phyloP scores from a whole-genome alignment of 2,888 invertebrate species.

The Euzophera pinguis region DNA sequence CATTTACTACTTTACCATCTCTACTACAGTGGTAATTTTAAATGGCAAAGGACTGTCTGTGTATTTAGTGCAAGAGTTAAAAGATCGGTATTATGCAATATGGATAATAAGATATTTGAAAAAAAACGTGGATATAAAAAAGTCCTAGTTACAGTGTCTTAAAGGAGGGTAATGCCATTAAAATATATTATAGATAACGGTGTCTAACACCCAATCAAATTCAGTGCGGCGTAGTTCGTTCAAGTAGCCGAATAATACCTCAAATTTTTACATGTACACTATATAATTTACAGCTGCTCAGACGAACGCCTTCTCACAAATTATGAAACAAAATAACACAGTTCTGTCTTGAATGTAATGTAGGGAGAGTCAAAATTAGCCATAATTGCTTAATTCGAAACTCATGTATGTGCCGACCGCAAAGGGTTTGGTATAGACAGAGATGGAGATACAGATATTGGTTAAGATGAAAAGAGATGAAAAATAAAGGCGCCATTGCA shows the following conservation, averaged over 20 bases:
- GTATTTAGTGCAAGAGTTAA: no score
- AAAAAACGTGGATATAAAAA: no score
- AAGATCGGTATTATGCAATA: no score
- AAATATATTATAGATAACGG: neutral
- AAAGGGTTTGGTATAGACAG: slow-evolving; percentile 41
- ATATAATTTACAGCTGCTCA: slow-evolving; percentile 77
- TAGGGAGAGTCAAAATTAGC: slow-evolving; percentile 76
- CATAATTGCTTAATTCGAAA: slow-evolving; percentile 79
- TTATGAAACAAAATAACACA: slow-evolving; percentile 79
- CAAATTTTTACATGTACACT: slow-evolving; percentile 48
- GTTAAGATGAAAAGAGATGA: slow-evolving; percentile 38
- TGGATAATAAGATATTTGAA: no score
- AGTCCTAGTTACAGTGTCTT: neutral
- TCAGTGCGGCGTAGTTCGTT: slow-evolving; percentile 30
- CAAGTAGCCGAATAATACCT: slow-evolving; percentile 45
- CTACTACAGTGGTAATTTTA: no score
- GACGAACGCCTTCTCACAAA: slow-evolving; percentile 76
- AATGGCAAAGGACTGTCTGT: no score
- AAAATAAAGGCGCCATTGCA: slow-evolving; percentile 31
- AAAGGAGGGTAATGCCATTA: neutral
- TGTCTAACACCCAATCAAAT: slow-evolving; percentile 17
- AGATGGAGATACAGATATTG: slow-evolving; percentile 32
- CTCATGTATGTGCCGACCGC: slow-evolving; percentile 60
- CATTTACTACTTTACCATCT: no score
- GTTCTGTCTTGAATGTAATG: slow-evolving; percentile 65